Base-by-base conservation (phyloP, 2,797 vertebrate species). In the Danio choprae region DNA sequence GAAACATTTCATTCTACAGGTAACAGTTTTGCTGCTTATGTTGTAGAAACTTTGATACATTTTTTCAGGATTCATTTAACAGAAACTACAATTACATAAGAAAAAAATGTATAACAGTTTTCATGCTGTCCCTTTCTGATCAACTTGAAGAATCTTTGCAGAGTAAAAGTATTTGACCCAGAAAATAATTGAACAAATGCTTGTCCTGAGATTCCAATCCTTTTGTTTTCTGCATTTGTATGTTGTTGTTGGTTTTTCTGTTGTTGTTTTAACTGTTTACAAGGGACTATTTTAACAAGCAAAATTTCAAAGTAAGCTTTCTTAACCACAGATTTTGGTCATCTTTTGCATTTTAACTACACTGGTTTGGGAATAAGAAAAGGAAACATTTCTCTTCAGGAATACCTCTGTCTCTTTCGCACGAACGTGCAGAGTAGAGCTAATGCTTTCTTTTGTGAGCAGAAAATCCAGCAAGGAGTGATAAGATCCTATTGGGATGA, bases 371-470 rank as follows among this genome's bases (percentile, higher is more conserved):
- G 11, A 56, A 46, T 51, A n/a, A 67, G 29, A 29, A 29, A 65
- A 53, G 20, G 15, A n/a, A 65, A 65, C 46, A 38, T 67, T 77
- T 29, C 15, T 76, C 40, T 22, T 36, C 15, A 36, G 41, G 63
- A 58, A 67, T 36, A 43, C 16, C 43, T 59, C 60, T n/a, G 20
- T 12, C 16, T 36, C 18, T 36, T 67, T 51, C 43, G 16, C n/a
- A 20, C 18, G 56, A 36, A 72, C 12, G 29, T 41, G 53, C 29
- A 36, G 22, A 64, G 12, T 68, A 68, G 41, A 77, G 50, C 6
- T 62, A 79, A 67, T 70, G 68, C 63, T 51, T 63, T 53, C 48
- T 41, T 84, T 71, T 63, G 77, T 20, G 15, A 74, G 60, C 56
- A 53, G 62, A 60, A 56, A 84, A 79, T 77, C 77, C 59, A 56